phyloP scores from a whole-genome alignment of 2,113 vertebrate species.

The Solea solea region DNA sequence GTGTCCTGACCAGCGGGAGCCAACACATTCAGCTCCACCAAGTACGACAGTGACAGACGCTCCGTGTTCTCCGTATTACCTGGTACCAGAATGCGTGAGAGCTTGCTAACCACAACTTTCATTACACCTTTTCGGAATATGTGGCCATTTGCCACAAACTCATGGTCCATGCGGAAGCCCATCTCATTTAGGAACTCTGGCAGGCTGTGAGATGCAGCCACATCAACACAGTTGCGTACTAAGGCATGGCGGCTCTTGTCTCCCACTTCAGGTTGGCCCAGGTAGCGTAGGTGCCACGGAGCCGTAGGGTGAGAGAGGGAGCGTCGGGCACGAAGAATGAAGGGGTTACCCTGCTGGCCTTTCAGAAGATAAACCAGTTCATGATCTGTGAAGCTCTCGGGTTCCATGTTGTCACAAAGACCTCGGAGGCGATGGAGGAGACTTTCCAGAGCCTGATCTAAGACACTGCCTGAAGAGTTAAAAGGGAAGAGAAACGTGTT shows the following conservation, averaged over 20 bases:
- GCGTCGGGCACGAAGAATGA: conserved; percentile 92
- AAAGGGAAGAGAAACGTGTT: background rate
- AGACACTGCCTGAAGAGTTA: conserved; percentile 86
- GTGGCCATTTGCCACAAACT: conserved; percentile 94
- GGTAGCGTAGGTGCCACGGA: conserved; percentile 95
- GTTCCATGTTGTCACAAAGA: conserved; percentile 97
- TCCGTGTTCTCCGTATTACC: conserved; percentile 95
- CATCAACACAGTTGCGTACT: conserved; percentile 95
- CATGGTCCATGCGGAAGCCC: conserved; percentile 99
- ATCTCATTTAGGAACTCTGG: conserved; percentile 95
- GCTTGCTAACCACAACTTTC: conserved; percentile 95
- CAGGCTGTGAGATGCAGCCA: conserved; percentile 92
- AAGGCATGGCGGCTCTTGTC: conserved; percentile 93
- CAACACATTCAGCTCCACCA: conserved; percentile 87
- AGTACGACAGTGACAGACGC: conserved; percentile 91
- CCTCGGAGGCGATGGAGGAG: conserved; percentile 94
- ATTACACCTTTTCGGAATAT: conserved; percentile 94
- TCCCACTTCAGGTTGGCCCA: conserved; percentile 95
- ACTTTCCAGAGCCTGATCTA: conserved; percentile 95
- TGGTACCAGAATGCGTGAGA: conserved; percentile 91
- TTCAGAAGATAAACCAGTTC: conserved; percentile 97
- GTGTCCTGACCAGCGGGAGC: conserved; percentile 85
- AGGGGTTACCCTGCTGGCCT: conserved; percentile 96
- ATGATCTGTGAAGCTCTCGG: conserved; percentile 93
- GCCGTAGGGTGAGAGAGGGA: conserved; percentile 87